Evolutionary conservation across 92 coral and sea anemone species (phyloP).

Genomic region (Bergia puertoricense): DNA sequence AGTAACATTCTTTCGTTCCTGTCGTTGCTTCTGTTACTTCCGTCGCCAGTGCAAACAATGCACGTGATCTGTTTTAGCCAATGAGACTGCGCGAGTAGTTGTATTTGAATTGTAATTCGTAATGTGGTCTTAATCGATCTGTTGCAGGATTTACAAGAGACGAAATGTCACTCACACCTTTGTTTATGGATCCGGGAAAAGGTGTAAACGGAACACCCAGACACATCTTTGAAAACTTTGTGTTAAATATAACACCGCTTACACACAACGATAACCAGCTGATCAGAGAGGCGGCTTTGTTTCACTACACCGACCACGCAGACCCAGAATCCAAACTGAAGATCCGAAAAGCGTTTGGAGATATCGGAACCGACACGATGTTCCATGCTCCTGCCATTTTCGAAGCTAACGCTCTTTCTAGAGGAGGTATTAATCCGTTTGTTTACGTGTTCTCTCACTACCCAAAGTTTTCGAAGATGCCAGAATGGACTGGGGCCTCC

Average conservation of each 20-base stretch:
- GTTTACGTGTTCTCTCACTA: constrained; percentile 47
- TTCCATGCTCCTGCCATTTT: constrained; percentile 59
- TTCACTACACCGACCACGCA: constrained; percentile 53
- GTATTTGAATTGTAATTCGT: not conserved
- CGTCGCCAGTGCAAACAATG: not conserved
- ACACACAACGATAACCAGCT: constrained; percentile 27
- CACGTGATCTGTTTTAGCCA: not conserved
- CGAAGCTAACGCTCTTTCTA: constrained; percentile 47
- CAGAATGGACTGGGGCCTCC: constrained; percentile 36
- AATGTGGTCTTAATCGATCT: not conserved
- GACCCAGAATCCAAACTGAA: constrained; percentile 35
- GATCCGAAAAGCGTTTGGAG: constrained; percentile 44
- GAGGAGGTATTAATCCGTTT: constrained; percentile 13
- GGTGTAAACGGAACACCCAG: constrained; percentile 41
- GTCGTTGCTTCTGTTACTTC: no score
- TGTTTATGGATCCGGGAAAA: constrained; percentile 19
- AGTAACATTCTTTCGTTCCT: no score
- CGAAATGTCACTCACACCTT: not conserved
- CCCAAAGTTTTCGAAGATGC: constrained; percentile 30
- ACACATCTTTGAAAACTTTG: constrained; percentile 20
- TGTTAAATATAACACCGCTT: not conserved
- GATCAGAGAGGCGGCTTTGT: constrained; percentile 43
- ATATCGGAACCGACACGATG: constrained; percentile 26
- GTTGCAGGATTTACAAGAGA: constrained; percentile 46
- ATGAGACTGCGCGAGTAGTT: no score